A percentile compares a stretch with the other conserved stretches of the same genome.
Evolutionary conservation across 2,113 vertebrate species (phyloP).

Genomic region (Hemiprocne comata): DNA sequence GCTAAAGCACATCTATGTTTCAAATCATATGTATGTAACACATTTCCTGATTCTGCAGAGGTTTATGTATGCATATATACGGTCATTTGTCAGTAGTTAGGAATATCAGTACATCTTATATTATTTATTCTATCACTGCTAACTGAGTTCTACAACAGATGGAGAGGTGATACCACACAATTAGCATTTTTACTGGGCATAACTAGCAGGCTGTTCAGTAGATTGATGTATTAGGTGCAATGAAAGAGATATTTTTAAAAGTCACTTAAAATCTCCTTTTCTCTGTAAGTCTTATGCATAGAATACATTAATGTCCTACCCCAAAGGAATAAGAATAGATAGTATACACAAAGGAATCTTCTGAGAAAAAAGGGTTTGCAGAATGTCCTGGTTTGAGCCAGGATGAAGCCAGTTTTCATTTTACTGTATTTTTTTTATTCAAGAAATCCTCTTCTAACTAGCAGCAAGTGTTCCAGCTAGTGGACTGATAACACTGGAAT

Average conservation of each 20-base stretch:
- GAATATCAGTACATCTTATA: background rate
- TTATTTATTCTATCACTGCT: conserved; percentile 34
- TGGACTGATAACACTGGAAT: no score
- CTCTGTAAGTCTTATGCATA: background rate
- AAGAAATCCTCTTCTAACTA: no score
- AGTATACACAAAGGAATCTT: background rate
- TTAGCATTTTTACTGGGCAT: background rate
- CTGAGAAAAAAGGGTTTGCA: background rate
- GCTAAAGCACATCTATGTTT: background rate
- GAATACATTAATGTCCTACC: background rate
- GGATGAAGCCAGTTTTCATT: no score
- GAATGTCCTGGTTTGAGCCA: no score
- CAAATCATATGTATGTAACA: background rate
- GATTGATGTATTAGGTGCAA: background rate
- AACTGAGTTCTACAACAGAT: background rate
- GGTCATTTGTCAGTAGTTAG: background rate
- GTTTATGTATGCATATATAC: background rate
- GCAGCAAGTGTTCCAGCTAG: no score
- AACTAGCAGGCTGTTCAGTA: background rate
- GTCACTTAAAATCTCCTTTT: background rate
- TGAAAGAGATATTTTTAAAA: background rate
- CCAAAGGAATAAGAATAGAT: background rate
- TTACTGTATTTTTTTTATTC: no score
- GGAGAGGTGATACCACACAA: background rate
- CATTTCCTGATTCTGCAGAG: background rate